Conservation (phyloP, 2,888 invertebrate genomes). For the Thecophora atra region DNA sequence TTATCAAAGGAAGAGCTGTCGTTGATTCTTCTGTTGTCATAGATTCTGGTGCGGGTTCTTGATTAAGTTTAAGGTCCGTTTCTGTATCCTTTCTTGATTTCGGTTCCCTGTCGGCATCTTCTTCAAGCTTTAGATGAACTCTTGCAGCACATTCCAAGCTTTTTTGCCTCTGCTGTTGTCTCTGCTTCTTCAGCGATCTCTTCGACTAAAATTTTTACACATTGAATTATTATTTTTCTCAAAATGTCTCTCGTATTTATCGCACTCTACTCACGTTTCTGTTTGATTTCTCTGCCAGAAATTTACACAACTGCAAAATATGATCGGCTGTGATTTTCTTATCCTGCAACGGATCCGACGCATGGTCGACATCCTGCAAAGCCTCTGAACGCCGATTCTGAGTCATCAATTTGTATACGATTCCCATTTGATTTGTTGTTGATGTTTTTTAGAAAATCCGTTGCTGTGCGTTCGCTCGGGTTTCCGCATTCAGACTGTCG, state of each 20-base stretch:
- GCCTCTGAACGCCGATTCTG: slow-evolving; percentile 44
- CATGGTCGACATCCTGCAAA: slow-evolving; percentile 26
- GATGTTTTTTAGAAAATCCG: neutral
- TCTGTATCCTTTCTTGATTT: neutral
- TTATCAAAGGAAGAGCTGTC: neutral
- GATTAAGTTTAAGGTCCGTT: neutral
- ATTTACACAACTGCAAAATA: slow-evolving; percentile 57
- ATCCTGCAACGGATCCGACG: slow-evolving; percentile 35
- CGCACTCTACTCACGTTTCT: slow-evolving; percentile 50
- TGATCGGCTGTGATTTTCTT: slow-evolving; percentile 54
- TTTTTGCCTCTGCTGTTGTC: slow-evolving; percentile 9
- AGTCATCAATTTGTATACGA: slow-evolving; percentile 58
- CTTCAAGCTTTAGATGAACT: neutral
- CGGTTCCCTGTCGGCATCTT: neutral
- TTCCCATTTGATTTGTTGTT: slow-evolving; percentile 51
- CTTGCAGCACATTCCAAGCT: neutral
- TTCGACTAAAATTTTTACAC: neutral
- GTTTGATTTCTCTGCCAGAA: slow-evolving; percentile 60
- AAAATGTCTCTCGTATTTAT: neutral
- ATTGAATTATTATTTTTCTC: neutral
- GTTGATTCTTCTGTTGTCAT: slow-evolving; percentile 2
- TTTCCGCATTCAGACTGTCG: slow-evolving; percentile 50
- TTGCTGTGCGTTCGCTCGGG: slow-evolving; percentile 21
- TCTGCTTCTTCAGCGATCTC: neutral
- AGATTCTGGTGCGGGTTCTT: neutral